Base-by-base conservation (phyloP, 2,113 vertebrate genomes). In the Tetrao urogallus region DNA sequence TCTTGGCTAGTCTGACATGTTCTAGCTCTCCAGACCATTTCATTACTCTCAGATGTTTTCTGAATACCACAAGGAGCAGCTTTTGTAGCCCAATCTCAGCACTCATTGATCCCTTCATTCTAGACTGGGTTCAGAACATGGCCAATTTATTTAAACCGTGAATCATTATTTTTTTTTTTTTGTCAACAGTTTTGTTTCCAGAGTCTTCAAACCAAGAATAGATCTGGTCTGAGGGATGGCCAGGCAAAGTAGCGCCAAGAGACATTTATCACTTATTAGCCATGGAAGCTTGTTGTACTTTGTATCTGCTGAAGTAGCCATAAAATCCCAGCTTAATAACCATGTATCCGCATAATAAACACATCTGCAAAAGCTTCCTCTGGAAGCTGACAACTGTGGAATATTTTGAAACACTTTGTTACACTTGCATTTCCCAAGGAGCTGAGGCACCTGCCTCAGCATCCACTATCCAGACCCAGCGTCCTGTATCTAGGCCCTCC, bases 401-500 rank as follows among this genome's bases (percentile, higher is more conserved):
- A 66, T 72, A 42, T 77, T 87, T 81, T 67, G 74, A 92, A 82
- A 16, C 11, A 34, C 34, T 88, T 52, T 88, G 65, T 83, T 60
- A 60, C 79, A 52, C 67, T 72, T 85, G 64, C 86, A 69, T 52
- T 92, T 95, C 92, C 91, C 83, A 84, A 73, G 87, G 83, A 91
- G 83, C 50, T 83, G 48, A 34, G 75, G 60, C 45, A 73, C 40
- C 82, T 93, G 72, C 54, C 86, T 89, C 84, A 86, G 77, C 81
- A 73, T 34, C 86, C 34, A 6, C 28, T 65, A 45, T 65, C 34
- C 42, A 72, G 45, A 43, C 32, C 79, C 2, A 2, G 70, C 80
- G 47, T 30, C 81, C 74, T 86, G n/a, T 32, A 25, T 5, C 60
- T 42, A 82, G 82, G 42, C 48, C 48, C 30, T 77, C 52, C 47